phyloP scores from a whole-genome alignment of 2,888 invertebrate genomes.

The Epinotia demarniana region DNA sequence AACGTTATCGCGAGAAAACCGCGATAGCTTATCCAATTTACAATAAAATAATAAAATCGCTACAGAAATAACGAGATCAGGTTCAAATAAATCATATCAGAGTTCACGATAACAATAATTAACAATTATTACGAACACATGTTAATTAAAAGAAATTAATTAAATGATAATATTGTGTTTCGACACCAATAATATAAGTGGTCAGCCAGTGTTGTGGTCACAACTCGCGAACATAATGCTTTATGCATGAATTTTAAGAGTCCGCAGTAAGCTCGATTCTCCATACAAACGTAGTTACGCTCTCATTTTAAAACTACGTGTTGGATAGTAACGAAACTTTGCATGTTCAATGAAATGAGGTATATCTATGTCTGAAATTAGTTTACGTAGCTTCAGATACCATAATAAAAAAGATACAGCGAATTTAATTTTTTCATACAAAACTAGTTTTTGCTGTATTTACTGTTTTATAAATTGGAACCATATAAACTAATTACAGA shows the following conservation, averaged over 20 bases:
- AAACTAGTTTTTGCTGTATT: too few relatives aligned
- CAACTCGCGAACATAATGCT: background rate
- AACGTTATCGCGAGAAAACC: background rate
- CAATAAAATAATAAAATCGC: slow-evolving; percentile 18
- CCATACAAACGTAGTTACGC: too few relatives aligned
- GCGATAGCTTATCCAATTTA: slow-evolving; percentile 29
- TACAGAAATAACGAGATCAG: slow-evolving; percentile 31
- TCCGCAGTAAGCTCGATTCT: too few relatives aligned
- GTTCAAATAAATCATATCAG: slow-evolving; percentile 8
- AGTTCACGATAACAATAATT: slow-evolving; percentile 4
- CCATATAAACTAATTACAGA: too few relatives aligned
- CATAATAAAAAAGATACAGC: too few relatives aligned
- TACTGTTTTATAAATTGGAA: too few relatives aligned
- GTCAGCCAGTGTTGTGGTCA: slow-evolving; percentile 18
- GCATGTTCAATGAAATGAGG: too few relatives aligned
- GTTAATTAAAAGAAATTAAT: slow-evolving; percentile 28
- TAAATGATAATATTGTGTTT: slow-evolving; percentile 18
- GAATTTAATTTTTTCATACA: too few relatives aligned
- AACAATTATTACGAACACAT: slow-evolving; percentile 19
- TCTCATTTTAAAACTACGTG: too few relatives aligned
- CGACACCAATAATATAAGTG: slow-evolving; percentile 14
- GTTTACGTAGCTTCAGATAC: too few relatives aligned
- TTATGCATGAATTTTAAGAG: background rate
- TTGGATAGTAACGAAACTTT: too few relatives aligned
- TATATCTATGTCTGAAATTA: too few relatives aligned